phyloP scores from a whole-genome alignment of 37 sponge, comb jelly and placozoan genomes.

The Amphimedon queenslandica region DNA sequence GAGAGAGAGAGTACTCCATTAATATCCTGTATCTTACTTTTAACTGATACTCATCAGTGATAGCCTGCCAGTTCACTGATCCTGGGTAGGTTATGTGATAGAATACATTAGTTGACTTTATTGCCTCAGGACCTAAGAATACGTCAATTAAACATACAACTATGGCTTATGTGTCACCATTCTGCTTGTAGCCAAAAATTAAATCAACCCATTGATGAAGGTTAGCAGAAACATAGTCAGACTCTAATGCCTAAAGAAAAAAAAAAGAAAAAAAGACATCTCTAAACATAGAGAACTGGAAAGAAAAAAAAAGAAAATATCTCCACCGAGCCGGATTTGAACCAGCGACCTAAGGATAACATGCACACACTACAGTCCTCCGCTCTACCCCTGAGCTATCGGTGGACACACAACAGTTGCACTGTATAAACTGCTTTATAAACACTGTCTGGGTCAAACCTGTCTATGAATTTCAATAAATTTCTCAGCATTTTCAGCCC shows the following conservation, averaged over 20 bases:
- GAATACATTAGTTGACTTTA: constrained; percentile 76
- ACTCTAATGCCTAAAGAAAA: constrained; percentile 73
- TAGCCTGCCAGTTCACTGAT: constrained; percentile 55
- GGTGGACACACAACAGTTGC: constrained; percentile 20
- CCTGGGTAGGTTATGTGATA: constrained; percentile 86
- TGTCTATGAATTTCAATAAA: constrained; percentile 64
- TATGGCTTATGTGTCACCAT: constrained; percentile 44
- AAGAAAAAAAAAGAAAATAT: constrained; percentile 7
- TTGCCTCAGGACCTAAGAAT: constrained; percentile 60
- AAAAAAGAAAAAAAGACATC: constrained; percentile 4
- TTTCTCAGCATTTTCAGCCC: constrained; percentile 68
- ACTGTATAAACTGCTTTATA: too few relatives aligned
- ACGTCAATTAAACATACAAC: background rate
- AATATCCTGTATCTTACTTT: too few relatives aligned
- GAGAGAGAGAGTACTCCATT: too few relatives aligned
- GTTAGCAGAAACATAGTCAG: constrained; percentile 82
- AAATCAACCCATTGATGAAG: constrained; percentile 92
- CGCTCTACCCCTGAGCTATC: constrained; percentile 88
- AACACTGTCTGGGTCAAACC: constrained; percentile 21
- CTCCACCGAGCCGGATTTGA: constrained; percentile 89
- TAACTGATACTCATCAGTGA: constrained; percentile 33
- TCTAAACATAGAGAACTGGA: background rate
- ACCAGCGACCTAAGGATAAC: constrained; percentile 92
- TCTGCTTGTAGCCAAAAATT: constrained; percentile 92
- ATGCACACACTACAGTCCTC: constrained; percentile 60